These are phyloP conservation scores for Megaceryle alcyon DNA, from an alignment of 2,797 vertebrate species.

Conservation along the genomic window DNA sequence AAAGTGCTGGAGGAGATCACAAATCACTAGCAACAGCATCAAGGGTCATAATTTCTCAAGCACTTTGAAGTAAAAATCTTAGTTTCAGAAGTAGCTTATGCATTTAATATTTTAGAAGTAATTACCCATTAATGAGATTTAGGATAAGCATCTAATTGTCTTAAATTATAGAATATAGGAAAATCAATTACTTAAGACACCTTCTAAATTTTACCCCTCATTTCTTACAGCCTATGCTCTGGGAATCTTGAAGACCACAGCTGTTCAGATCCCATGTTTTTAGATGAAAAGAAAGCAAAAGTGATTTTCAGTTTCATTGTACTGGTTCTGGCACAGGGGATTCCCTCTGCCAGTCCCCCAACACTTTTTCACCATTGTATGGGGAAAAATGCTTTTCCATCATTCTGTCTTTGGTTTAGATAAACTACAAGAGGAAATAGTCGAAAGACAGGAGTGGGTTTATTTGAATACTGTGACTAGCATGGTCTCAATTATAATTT, in stretches of 20 bases:
- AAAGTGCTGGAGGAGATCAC: background rate
- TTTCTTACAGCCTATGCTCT: background rate
- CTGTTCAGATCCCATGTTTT: background rate
- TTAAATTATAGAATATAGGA: background rate
- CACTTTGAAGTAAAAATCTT: background rate
- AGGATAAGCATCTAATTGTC: background rate
- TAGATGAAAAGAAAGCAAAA: background rate
- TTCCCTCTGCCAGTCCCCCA: accelerated
- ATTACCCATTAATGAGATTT: background rate
- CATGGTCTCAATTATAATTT: background rate
- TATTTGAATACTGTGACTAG: background rate
- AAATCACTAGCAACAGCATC: background rate
- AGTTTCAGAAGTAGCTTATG: background rate
- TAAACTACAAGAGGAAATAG: background rate
- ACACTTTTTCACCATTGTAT: background rate
- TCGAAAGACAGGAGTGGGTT: background rate
- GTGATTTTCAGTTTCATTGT: background rate
- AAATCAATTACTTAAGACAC: background rate
- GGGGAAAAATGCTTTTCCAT: background rate
- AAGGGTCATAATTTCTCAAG: background rate
- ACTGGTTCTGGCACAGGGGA: background rate
- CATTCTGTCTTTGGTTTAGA: background rate
- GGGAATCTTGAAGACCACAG: background rate
- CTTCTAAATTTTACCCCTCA: background rate
- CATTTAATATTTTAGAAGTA: background rate